Conservation (phyloP, 2,113 vertebrate genomes). For the Malurus melanocephalus region DNA sequence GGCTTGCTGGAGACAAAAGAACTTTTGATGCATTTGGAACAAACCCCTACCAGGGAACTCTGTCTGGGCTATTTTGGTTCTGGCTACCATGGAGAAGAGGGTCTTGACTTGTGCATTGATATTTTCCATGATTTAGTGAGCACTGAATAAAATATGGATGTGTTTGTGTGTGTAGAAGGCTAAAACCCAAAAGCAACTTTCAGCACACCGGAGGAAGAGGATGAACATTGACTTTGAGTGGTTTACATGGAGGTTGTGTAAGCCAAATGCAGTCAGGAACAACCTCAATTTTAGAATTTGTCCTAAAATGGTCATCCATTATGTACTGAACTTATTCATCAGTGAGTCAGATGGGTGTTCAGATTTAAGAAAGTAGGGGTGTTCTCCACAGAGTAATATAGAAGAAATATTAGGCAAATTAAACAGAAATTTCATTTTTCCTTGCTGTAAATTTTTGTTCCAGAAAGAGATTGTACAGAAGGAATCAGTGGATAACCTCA, state of each 20-base stretch:
- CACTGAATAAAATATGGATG: not conserved
- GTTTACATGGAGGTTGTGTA: not conserved
- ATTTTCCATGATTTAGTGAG: not conserved
- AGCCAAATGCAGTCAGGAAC: not conserved
- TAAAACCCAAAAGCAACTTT: not conserved
- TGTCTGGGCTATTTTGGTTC: not conserved
- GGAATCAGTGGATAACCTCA: not conserved
- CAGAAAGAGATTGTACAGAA: not conserved
- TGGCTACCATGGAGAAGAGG: not conserved
- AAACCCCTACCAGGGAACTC: not conserved
- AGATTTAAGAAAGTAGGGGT: not conserved
- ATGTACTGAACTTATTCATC: not conserved
- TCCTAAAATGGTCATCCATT: not conserved
- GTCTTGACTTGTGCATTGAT: not conserved
- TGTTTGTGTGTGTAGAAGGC: fast-evolving
- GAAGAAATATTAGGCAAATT: not conserved
- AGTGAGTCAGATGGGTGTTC: not conserved
- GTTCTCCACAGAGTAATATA: not conserved
- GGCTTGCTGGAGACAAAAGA: not conserved
- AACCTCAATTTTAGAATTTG: not conserved
- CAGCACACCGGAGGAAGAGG: not conserved
- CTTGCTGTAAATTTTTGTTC: not conserved
- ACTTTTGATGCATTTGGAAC: not conserved
- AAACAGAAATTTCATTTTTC: not conserved
- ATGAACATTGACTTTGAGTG: not conserved